These are phyloP conservation scores for Strigamia transsilvanica DNA, from an alignment of 2,888 invertebrate species.

Conservation along the genomic window DNA sequence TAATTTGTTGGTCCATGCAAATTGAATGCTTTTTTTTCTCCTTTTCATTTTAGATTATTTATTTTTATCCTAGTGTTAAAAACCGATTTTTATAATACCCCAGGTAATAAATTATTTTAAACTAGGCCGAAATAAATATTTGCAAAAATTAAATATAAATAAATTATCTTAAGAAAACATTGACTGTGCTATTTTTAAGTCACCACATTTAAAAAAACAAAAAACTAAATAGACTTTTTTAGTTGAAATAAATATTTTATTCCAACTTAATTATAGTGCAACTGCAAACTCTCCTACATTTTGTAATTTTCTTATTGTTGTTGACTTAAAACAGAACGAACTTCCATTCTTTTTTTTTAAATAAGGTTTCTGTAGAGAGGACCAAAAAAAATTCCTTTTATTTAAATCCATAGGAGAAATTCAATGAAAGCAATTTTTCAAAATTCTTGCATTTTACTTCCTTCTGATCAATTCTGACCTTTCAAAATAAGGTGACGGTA, in stretches of 20 bases:
- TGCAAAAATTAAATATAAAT: not conserved
- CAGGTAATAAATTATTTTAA: not conserved
- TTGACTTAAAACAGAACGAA: too few species aligned
- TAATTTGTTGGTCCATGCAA: not conserved
- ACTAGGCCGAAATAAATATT: not conserved
- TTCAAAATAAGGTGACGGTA: conserved; percentile 5
- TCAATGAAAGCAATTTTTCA: not conserved
- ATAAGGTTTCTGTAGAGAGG: not conserved
- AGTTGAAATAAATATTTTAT: too few species aligned
- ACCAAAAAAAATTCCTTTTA: not conserved
- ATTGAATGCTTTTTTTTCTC: not conserved
- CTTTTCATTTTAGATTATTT: not conserved
- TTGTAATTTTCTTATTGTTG: too few species aligned
- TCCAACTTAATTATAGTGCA: too few species aligned
- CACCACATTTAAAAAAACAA: not conserved
- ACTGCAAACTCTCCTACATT: too few species aligned
- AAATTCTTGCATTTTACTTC: not conserved
- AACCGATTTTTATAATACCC: not conserved
- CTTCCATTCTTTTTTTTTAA: too few species aligned
- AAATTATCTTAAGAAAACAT: not conserved
- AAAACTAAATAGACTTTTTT: too few species aligned
- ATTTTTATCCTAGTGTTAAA: not conserved
- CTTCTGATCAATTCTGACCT: conserved; percentile 31
- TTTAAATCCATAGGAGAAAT: not conserved
- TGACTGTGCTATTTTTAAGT: not conserved